Percentiles rank a stretch among this genome's conserved stretches.
Evolutionary conservation across 2,797 vertebrate genomes (phyloP).

Genomic region (Margarornis squamiger): DNA sequence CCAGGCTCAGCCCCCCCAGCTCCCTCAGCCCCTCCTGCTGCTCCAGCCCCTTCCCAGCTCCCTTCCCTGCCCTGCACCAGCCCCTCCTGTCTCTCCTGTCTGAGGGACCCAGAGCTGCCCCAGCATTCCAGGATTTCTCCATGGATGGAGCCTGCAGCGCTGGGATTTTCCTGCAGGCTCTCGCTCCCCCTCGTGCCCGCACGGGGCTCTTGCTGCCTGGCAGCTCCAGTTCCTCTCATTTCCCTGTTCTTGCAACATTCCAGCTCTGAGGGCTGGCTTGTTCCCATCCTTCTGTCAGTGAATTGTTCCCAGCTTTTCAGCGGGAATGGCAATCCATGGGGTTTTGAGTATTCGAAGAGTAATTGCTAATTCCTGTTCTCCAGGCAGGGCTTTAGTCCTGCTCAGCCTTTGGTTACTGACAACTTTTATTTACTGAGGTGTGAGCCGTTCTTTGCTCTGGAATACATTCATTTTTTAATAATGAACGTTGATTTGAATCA

Average conservation of each 20-base stretch:
- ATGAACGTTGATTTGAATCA: background rate
- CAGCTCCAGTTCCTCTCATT: accelerated
- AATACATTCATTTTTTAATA: background rate
- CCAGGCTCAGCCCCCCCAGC: background rate
- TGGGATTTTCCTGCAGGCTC: background rate
- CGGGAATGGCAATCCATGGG: accelerated
- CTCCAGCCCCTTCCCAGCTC: background rate
- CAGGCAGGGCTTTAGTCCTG: accelerated
- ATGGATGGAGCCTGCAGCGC: accelerated
- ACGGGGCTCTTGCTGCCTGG: background rate
- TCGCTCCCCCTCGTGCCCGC: constrained; percentile 32
- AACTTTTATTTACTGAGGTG: background rate
- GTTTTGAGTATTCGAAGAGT: accelerated
- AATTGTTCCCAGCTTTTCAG: accelerated
- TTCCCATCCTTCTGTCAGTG: accelerated
- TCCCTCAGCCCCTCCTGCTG: background rate
- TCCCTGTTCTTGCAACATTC: accelerated
- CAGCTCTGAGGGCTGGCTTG: accelerated
- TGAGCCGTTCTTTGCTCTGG: background rate
- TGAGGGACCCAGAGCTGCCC: too few species aligned
- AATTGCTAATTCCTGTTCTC: background rate
- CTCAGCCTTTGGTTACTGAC: too few species aligned
- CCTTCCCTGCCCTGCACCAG: background rate
- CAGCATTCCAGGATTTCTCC: background rate
- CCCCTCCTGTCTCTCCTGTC: background rate